Conservation (phyloP, 2,797 vertebrate species). For the Forpus xanthops region DNA sequence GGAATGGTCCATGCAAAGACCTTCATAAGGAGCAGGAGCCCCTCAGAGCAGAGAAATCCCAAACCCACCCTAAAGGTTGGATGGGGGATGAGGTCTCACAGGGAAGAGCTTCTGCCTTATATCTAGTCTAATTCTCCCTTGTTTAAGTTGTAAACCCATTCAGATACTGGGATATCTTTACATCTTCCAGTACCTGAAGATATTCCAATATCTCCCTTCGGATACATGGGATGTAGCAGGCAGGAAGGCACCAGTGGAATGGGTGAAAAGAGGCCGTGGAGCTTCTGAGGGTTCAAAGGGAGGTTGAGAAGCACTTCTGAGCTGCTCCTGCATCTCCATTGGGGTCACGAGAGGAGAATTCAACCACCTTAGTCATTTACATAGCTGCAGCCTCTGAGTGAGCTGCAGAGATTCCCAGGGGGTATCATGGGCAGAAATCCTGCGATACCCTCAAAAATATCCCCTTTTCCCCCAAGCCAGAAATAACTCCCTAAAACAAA, state of each 20-base stretch:
- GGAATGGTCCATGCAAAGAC: fast-evolving
- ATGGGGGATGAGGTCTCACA: background rate
- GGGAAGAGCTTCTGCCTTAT: background rate
- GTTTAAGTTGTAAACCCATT: background rate
- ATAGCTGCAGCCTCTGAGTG: background rate
- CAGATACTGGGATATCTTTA: background rate
- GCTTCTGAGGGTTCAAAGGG: fast-evolving
- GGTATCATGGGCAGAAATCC: background rate
- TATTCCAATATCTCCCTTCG: background rate
- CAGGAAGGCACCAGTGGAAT: background rate
- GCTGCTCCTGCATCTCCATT: fast-evolving
- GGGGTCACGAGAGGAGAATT: constrained; percentile 18
- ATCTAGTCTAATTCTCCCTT: background rate
- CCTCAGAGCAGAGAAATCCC: background rate
- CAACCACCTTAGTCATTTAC: background rate
- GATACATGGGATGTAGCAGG: background rate
- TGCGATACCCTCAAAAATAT: background rate
- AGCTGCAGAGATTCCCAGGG: background rate
- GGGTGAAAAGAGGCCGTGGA: background rate
- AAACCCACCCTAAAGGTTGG: background rate
- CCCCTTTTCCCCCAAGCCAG: background rate
- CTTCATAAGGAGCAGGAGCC: background rate
- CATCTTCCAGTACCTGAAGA: background rate
- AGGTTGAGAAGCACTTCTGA: fast-evolving
- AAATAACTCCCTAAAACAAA: constrained; percentile 38